Evolutionary conservation across 2,797 vertebrate genomes (phyloP).

Genomic region (Ataeniobius toweri): DNA sequence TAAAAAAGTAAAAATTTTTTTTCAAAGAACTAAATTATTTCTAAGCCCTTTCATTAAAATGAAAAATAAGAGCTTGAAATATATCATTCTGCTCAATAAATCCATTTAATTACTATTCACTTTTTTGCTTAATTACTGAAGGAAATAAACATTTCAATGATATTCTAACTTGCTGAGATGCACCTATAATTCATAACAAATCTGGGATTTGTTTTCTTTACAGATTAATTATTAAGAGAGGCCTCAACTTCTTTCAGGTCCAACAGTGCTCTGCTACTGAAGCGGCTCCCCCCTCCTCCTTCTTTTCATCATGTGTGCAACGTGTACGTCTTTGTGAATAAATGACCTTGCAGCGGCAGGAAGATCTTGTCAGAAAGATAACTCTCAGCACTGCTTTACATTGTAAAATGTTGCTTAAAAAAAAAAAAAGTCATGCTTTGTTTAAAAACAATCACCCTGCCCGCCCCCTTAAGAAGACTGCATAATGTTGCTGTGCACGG

Average conservation of each 20-base stretch:
- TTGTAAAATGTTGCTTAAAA: slow-evolving; percentile 50
- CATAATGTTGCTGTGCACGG: slow-evolving; percentile 38
- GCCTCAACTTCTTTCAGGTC: slow-evolving; percentile 42
- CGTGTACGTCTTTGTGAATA: slow-evolving; percentile 63
- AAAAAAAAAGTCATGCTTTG: slow-evolving; percentile 29
- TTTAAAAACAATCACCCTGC: slow-evolving; percentile 11
- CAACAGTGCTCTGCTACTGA: slow-evolving; percentile 40
- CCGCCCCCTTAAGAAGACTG: slow-evolving; percentile 7
- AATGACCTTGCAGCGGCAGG: slow-evolving; percentile 41
- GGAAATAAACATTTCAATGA: not conserved
- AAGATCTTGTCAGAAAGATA: slow-evolving; percentile 38
- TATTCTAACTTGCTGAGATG: not conserved
- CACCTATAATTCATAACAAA: slow-evolving; percentile 13
- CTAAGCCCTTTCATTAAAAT: not conserved
- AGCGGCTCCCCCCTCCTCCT: slow-evolving; percentile 27
- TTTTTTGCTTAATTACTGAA: not conserved
- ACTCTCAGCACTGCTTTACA: slow-evolving; percentile 49
- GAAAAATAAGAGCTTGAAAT: not conserved
- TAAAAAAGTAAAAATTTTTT: too few relatives aligned
- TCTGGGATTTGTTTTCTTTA: slow-evolving; percentile 34
- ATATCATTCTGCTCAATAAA: too few relatives aligned
- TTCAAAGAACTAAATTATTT: not conserved
- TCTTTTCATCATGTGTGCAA: slow-evolving; percentile 46
- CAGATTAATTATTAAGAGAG: slow-evolving; percentile 28
- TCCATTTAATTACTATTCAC: too few relatives aligned